Conservation (phyloP, 2,888 invertebrate species). For the Tiliacea aurago region DNA sequence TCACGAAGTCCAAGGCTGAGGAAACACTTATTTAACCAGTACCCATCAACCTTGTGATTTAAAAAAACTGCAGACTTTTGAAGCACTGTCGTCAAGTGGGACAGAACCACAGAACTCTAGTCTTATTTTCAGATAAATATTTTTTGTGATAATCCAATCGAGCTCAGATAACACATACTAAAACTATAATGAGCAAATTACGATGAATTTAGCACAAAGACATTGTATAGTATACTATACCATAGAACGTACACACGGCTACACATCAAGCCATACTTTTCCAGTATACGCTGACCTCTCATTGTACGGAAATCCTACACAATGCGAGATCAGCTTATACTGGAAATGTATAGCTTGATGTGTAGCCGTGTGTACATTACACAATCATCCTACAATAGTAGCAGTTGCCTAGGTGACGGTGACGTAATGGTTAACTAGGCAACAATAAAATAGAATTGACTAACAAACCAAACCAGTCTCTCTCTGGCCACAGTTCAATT, state of each 20-base stretch:
- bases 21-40: conserved; percentile 14
- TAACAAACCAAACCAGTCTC: conserved; percentile 48
- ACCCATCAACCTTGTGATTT: background rate
- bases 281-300: too few relatives aligned
- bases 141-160: conserved; percentile 15
- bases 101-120: background rate
- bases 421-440: conserved; percentile 55
- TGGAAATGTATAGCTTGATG: too few relatives aligned
- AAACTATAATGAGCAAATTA: conserved; percentile 36
- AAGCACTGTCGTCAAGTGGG: conserved; percentile 5
- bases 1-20: conserved; percentile 13
- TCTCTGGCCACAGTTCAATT: conserved; percentile 62
- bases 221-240: conserved; percentile 25
- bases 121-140: background rate
- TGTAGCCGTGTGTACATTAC: too few relatives aligned
- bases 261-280: too few relatives aligned
- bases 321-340: too few relatives aligned
- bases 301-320: too few relatives aligned
- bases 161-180: conserved; percentile 20
- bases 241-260: too few relatives aligned
- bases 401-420: conserved; percentile 50
- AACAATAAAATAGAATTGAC: conserved; percentile 61
- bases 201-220: conserved; percentile 29
- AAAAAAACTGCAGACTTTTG: too few relatives aligned
- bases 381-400: conserved; percentile 42